These are phyloP conservation scores for Drosophila ironensis DNA, from an alignment of 1,140 invertebrate genomes.

Conservation along the genomic window DNA sequence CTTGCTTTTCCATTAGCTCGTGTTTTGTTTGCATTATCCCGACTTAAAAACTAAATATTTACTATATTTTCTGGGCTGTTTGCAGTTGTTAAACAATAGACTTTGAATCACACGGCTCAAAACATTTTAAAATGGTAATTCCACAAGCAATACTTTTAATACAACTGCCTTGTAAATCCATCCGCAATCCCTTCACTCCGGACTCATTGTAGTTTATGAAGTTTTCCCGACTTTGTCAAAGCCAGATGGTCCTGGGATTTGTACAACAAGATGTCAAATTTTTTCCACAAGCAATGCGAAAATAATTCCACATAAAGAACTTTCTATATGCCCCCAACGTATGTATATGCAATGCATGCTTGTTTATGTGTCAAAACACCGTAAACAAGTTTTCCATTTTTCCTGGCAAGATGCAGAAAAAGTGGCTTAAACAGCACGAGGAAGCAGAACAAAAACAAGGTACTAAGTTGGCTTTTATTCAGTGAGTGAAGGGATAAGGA, in stretches of 20 bases:
- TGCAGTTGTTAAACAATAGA: no score
- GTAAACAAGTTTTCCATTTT: slow-evolving; percentile 64
- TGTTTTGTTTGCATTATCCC: slow-evolving; percentile 53
- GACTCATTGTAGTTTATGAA: background rate
- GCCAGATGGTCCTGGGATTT: slow-evolving; percentile 3
- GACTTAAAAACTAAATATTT: slow-evolving; percentile 18
- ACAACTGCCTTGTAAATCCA: background rate
- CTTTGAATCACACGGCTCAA: no score
- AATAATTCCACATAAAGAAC: slow-evolving; percentile 18
- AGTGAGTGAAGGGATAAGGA: background rate
- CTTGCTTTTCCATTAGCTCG: slow-evolving; percentile 4
- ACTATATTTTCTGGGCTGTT: background rate
- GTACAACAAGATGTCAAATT: slow-evolving; percentile 21
- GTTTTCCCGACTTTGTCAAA: slow-evolving; percentile 9
- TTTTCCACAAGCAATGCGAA: slow-evolving; percentile 1
- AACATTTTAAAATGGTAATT: background rate
- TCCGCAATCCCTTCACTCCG: no score
- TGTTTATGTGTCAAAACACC: slow-evolving; percentile 39
- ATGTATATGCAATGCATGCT: slow-evolving; percentile 31
- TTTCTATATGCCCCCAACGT: slow-evolving; percentile 1
- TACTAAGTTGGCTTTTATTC: background rate
- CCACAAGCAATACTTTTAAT: background rate
- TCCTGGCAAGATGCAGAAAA: slow-evolving; percentile 4
- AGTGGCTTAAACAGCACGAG: slow-evolving; percentile 5
- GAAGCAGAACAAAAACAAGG: slow-evolving; percentile 15